phyloP scores from a whole-genome alignment of 2,797 vertebrate genomes.

The Ataeniobius toweri region DNA sequence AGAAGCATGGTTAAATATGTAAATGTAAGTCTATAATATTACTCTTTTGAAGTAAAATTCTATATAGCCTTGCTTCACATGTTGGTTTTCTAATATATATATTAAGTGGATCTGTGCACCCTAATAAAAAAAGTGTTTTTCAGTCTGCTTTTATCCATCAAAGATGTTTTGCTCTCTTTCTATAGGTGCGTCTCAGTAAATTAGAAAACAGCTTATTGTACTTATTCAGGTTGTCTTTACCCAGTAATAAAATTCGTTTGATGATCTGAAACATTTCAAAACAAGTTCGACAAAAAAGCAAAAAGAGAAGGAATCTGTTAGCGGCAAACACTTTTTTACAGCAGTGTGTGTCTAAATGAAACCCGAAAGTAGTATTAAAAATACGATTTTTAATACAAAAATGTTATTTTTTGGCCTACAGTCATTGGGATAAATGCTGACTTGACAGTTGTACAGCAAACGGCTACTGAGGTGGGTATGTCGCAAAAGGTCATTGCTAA shows the following conservation, averaged over 20 bases:
- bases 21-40: conserved; percentile 79
- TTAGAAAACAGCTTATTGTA: not conserved
- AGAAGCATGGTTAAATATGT: conserved; percentile 75
- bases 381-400: too few relatives aligned
- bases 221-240: not conserved
- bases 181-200: not conserved
- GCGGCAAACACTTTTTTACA: not conserved
- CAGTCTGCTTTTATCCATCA: not conserved
- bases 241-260: not conserved
- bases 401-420: too few relatives aligned
- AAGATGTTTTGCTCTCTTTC: not conserved
- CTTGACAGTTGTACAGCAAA: too few relatives aligned
- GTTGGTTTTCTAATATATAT: conserved; percentile 88
- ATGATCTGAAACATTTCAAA: not conserved
- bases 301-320: too few relatives aligned
- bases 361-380: too few relatives aligned
- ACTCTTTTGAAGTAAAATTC: conserved; percentile 73
- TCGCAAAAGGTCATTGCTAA: too few relatives aligned
- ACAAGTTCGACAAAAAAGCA: not conserved
- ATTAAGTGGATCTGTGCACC: conserved; percentile 83
- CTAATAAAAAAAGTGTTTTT: conserved; percentile 78
- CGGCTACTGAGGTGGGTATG: too few relatives aligned
- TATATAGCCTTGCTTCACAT: conserved; percentile 79
- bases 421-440: too few relatives aligned
- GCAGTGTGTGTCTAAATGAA: too few relatives aligned